A percentile compares a stretch with the other conserved stretches of the same genome.
These are phyloP conservation scores for Petaurus breviceps DNA, from an alignment of 2,113 vertebrate genomes.

Conservation along the genomic window DNA sequence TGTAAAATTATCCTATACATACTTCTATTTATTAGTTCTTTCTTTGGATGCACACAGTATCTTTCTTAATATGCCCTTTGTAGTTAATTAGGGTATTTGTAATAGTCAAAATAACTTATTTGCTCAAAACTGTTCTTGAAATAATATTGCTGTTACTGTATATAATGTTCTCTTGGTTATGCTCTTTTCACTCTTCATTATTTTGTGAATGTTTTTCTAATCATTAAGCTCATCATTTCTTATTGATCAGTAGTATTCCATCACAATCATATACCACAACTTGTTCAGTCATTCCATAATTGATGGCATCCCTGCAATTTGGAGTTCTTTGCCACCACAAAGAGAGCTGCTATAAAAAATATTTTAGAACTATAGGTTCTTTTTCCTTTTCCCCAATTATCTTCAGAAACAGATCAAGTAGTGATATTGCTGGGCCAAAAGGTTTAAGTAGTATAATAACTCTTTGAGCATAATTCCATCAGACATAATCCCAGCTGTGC, in stretches of 20 bases:
- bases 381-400: not conserved
- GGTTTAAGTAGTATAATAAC: no score
- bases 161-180: no score
- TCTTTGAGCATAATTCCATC: not conserved
- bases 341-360: not conserved
- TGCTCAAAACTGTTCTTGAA: not conserved
- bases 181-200: not conserved
- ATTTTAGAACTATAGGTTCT: not conserved
- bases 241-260: not conserved
- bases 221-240: not conserved
- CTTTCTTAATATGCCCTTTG: not conserved
- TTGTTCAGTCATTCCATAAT: not conserved
- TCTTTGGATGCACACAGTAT: not conserved
- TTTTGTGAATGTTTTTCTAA: not conserved
- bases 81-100: no score
- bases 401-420: not conserved
- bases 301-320: not conserved
- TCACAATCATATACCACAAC: not conserved
- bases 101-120: not conserved
- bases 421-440: not conserved
- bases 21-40: not conserved
- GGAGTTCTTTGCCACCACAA: not conserved
- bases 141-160: not conserved
- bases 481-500: no score
- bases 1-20: no score